Percentiles rank a stretch among this genome's conserved stretches.
phyloP scores from a whole-genome alignment of 2,888 invertebrate species.

The Trachelus tabidus region DNA sequence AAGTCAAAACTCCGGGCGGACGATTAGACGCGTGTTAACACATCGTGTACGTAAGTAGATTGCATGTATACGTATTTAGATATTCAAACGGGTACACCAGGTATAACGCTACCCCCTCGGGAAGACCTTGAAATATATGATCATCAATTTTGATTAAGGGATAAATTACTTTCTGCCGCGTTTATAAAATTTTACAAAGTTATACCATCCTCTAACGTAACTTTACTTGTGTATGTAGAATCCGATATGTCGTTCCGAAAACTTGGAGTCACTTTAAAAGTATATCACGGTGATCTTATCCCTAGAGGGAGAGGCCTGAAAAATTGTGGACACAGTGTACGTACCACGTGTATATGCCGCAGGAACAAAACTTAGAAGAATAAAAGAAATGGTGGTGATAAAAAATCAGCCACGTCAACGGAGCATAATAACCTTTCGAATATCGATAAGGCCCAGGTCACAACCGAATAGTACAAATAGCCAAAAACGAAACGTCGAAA shows the following conservation, averaged over 20 bases:
- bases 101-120: neutral
- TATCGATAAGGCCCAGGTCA: neutral
- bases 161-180: neutral
- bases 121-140: neutral
- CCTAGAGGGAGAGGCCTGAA: neutral
- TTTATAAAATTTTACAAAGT: neutral
- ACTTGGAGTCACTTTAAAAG: neutral
- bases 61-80: neutral
- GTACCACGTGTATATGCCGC: neutral
- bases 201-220: neutral
- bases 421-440: neutral
- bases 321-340: neutral
- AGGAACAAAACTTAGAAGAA: neutral
- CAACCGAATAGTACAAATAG: neutral
- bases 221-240: neutral
- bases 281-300: neutral
- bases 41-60: neutral
- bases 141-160: neutral
- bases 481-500: neutral
- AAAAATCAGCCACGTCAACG: neutral
- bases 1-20: neutral
- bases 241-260: neutral
- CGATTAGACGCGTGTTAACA: neutral
- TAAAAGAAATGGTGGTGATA: neutral
- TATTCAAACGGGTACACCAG: neutral